Conservation (phyloP, 2,113 vertebrate genomes). For the Theristicus caerulescens region DNA sequence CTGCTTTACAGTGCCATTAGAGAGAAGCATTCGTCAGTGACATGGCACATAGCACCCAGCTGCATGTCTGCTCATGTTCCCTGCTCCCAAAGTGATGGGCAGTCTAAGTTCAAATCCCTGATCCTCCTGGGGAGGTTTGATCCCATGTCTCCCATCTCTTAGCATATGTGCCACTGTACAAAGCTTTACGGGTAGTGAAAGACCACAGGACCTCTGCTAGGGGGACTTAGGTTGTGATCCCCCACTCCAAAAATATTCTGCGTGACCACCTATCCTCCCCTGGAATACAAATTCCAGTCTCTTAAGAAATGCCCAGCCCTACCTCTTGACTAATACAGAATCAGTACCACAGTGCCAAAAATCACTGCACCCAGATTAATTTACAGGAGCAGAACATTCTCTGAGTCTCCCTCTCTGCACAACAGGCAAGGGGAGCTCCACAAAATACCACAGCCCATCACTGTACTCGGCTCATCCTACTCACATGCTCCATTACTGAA, state of each 20-base stretch:
- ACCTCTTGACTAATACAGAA: not conserved
- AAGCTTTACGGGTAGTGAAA: not conserved
- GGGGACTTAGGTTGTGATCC: not conserved
- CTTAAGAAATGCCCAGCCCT: not conserved
- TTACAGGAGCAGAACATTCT: not conserved
- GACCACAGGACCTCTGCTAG: not conserved
- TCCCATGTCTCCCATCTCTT: not conserved
- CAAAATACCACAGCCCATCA: not conserved
- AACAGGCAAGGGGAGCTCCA: not conserved
- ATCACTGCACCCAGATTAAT: not conserved
- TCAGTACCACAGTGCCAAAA: not conserved
- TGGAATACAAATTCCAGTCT: not conserved
- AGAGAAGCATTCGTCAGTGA: not conserved
- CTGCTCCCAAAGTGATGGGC: not conserved
- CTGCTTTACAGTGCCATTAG: not conserved
- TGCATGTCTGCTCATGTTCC: not conserved
- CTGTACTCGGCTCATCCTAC: not conserved
- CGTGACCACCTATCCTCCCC: not conserved
- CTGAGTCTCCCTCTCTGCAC: not conserved
- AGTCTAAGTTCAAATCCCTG: not conserved
- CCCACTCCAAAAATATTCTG: not conserved
- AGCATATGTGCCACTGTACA: not conserved
- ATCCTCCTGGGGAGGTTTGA: not conserved
- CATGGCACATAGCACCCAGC: rapidly evolving
- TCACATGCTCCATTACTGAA: not conserved